Conservation (phyloP, 2,113 vertebrate genomes). For the Romanogobio albipinnatus region DNA sequence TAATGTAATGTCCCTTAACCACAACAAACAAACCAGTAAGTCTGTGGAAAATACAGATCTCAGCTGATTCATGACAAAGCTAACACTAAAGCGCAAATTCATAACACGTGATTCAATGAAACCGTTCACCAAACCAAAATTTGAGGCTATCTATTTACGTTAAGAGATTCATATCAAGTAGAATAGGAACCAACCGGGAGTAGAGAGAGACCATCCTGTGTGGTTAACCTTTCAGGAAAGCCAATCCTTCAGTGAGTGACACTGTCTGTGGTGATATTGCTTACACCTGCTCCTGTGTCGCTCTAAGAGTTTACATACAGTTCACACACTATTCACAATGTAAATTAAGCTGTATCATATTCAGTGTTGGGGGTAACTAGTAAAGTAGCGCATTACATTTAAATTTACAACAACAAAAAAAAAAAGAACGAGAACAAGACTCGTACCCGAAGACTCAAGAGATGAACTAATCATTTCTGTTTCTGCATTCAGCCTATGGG, state of each 20-base stretch:
- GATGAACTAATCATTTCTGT: too few species aligned
- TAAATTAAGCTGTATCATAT: neutral
- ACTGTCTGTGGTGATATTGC: neutral
- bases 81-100: neutral
- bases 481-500: too few species aligned
- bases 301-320: neutral
- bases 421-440: too few species aligned
- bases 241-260: slow-evolving; percentile 5
- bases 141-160: slow-evolving; percentile 5
- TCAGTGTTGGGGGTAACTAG: too few species aligned
- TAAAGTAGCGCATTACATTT: too few species aligned
- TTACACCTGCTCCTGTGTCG: neutral
- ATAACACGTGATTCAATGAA: slow-evolving; percentile 2
- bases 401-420: too few species aligned
- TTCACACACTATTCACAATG: slow-evolving; percentile 1
- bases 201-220: neutral
- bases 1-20: neutral
- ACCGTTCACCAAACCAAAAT: neutral
- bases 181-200: neutral
- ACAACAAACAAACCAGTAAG: neutral
- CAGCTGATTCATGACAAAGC: slow-evolving; percentile 9
- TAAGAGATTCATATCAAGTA: neutral
- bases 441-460: too few species aligned
- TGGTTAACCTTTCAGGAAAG: neutral
- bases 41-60: neutral